These are phyloP conservation scores for Setipinna tenuifilis DNA, from an alignment of 2,797 vertebrate species.

Conservation along the genomic window DNA sequence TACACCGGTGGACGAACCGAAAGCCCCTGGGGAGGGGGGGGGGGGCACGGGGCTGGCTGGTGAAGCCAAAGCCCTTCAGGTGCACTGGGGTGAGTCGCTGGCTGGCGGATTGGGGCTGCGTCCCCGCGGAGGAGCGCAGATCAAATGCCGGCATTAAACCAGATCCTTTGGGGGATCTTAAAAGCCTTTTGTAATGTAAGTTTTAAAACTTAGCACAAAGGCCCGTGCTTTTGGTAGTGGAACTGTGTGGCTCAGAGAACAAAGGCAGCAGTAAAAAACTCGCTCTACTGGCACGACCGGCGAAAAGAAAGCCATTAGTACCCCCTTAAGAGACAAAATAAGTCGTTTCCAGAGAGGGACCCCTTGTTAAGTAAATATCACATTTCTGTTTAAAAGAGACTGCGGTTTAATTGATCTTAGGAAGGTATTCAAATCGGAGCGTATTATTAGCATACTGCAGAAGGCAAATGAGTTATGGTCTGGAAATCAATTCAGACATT, in stretches of 20 bases:
- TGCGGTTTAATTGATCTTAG: constrained; percentile 24
- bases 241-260: constrained; percentile 80
- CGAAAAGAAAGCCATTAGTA: constrained; percentile 49
- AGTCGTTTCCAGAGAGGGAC: constrained; percentile 38
- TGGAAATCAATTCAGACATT: not conserved
- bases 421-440: constrained; percentile 21
- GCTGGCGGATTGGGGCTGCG: not conserved
- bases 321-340: constrained; percentile 50
- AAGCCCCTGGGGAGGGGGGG: constrained; percentile 73
- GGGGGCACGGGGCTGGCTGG: not conserved
- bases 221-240: constrained; percentile 78
- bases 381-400: constrained; percentile 30
- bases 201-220: constrained; percentile 92
- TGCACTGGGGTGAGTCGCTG: constrained; percentile 58
- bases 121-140: constrained; percentile 70
- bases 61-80: constrained; percentile 81
- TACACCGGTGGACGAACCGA: constrained; percentile 69
- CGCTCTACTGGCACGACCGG: constrained; percentile 76
- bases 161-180: constrained; percentile 89
- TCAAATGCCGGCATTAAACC: constrained; percentile 90
- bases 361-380: constrained; percentile 32
- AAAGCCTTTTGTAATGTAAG: constrained; percentile 92
- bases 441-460: not conserved
- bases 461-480: not conserved
- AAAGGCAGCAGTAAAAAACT: constrained; percentile 80